Base-by-base conservation (phyloP, 2,797 vertebrate species). In the Premnoplex brunnescens region DNA sequence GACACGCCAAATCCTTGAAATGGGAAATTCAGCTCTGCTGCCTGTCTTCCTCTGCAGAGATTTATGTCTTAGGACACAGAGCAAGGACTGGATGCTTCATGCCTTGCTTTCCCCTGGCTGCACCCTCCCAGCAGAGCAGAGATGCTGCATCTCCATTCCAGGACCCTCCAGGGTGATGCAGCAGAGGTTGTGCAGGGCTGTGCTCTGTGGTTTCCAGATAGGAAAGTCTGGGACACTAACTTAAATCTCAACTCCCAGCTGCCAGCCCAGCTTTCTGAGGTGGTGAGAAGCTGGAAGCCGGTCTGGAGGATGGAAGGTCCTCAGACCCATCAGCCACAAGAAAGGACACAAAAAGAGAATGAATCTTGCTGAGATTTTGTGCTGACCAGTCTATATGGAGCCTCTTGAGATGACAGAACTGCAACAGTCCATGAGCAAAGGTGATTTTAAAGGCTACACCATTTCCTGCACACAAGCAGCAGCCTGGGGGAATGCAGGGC, bases 1-100 rank as follows among this genome's bases (percentile, higher is more conserved):
- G 75, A 56, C 24, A 60, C 26, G 39, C 9, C 36, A 91, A 78
- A 87, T 60, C 52, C 56, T 87, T 54, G 71, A 64, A 83, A 83
- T 37, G 2, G 13, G 60, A 59, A 85, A 73, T 52, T 69, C 41
- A 67, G 24, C 77, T 68, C 91, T 87, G 75, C 34, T 91, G 21
- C 39, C 69, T 55, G 22, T 62, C 39, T 44, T 39, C 43, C 24
- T 69, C 49, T 26, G 19, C 2, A 22, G 24, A 4, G 19, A 39
- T 86, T 76, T 44, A 1, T n/a, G 23, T 48, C n/a, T 43, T 7
- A 55, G 30, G 52, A 32, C 43, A 43, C 3, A 81, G 34, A 34
- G 30, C 3, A 6, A 76, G 32, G 76, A 30, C 43, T 51, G 59
- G 51, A 4, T 63, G 60, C 37, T 41, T 7, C 32, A 2, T 3